Conservation (phyloP, 2,797 vertebrate genomes). For the Cygnus olor region DNA sequence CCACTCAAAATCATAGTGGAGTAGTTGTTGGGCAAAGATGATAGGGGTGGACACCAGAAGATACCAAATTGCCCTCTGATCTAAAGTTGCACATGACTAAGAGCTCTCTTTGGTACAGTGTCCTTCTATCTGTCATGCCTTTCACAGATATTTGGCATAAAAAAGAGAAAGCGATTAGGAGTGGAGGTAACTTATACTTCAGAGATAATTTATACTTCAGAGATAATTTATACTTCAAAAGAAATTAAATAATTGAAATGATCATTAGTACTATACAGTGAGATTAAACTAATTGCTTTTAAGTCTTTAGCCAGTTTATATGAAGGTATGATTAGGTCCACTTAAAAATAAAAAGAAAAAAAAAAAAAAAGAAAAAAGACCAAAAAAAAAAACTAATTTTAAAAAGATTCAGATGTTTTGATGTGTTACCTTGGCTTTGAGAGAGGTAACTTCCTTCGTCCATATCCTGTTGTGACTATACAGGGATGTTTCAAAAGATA, state of each 20-base stretch:
- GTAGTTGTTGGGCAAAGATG: neutral
- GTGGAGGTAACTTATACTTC: neutral
- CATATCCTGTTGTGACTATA: slow-evolving; percentile 27
- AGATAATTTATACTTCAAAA: neutral
- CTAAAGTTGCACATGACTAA: neutral
- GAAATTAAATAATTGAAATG: neutral
- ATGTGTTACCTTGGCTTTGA: slow-evolving; percentile 21
- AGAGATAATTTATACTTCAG: neutral
- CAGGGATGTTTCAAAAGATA: neutral
- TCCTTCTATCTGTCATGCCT: neutral
- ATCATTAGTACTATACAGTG: neutral
- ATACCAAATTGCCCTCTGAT: neutral
- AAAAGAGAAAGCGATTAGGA: neutral
- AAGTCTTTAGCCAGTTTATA: neutral
- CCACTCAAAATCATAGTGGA: neutral
- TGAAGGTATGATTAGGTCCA: neutral
- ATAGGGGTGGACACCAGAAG: neutral
- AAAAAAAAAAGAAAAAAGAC: too few relatives aligned
- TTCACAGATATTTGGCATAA: neutral
- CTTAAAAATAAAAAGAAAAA: neutral
- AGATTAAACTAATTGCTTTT: neutral
- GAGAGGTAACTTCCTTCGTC: neutral
- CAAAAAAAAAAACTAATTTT: too few relatives aligned
- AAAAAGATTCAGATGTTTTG: slow-evolving; percentile 18
- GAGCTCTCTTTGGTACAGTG: neutral